These are phyloP conservation scores for Ooceraea biroi DNA, from an alignment of 1,140 invertebrate species.

Conservation along the genomic window DNA sequence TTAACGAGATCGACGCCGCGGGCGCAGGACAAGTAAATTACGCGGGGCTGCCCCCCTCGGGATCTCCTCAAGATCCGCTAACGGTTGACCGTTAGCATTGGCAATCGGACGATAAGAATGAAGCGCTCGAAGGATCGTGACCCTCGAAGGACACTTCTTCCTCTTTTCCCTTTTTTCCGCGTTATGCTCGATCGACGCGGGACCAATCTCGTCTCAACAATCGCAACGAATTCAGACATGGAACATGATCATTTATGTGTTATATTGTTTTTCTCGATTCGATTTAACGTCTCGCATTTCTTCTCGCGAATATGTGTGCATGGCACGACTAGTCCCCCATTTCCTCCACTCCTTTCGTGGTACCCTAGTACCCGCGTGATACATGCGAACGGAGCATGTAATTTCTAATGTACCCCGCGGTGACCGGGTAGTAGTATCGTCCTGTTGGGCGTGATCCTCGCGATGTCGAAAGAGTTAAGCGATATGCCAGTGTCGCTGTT, in stretches of 20 bases:
- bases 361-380: too few species aligned
- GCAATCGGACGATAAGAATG: constrained; percentile 45
- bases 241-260: too few species aligned
- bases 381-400: constrained; percentile 2
- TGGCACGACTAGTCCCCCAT: too few species aligned
- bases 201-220: neutral
- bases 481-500: constrained; percentile 45
- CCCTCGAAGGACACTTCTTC: constrained; percentile 46
- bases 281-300: too few species aligned
- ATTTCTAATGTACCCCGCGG: neutral
- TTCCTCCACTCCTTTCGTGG: too few species aligned
- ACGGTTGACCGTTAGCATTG: constrained; percentile 82
- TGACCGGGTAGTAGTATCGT: constrained; percentile 4
- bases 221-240: constrained; percentile 6
- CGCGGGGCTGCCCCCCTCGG: constrained; percentile 74
- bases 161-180: neutral
- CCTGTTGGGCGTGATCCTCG: constrained; percentile 5
- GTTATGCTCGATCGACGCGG: neutral
- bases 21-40: constrained; percentile 84
- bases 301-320: too few species aligned
- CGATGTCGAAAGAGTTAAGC: constrained; percentile 51
- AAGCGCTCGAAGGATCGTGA: constrained; percentile 61
- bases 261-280: neutral
- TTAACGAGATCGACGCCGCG: constrained; percentile 78
- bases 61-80: constrained; percentile 80